Base-by-base conservation (phyloP, 2,888 invertebrate genomes). In the Synanthedon andrenaeformis region DNA sequence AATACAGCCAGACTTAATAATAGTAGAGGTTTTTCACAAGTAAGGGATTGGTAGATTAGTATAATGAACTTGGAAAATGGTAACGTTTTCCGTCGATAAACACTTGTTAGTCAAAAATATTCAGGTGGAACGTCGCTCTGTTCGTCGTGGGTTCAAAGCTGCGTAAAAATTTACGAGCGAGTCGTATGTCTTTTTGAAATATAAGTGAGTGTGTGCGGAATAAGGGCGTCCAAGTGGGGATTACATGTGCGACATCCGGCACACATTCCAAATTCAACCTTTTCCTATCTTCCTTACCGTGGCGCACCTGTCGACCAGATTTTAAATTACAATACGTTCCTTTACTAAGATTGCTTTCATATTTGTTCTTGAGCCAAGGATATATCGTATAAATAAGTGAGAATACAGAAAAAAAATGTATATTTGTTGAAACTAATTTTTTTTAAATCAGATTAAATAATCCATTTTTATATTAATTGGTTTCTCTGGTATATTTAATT, bases 111-210 rank as follows among this genome's bases (percentile, higher is more conserved):
- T 53, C 62, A 63, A 69, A 72, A 74, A 72, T 72, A 69, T 72
- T 69, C 62, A 55, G 59, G 57, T 55, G 62, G 62, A 45, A 45
- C 45, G 62, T 61, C 61, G 62, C 59, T 51, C 59, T 10, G 54
- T 65, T 64, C 57, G 62, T 61, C 61, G 61, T 58, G 59, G 64
- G 70, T 72, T 76, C 70, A 74, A 74, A 79, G 67, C 74, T 70
- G 71, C 69, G 74, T 74, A 73, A 76, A 76, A 76, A 79, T 80
- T 73, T 79, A 79, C 73, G 77, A 68, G 63, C 62, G 60, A 66
- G 70, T 74, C 75, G 70, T 76, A 53, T 53, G 56, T 56, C 54
- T 72, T 70, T 58, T 61, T 59, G 68, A 69, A 72, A 76, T 71
- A 69, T 67, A 69, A 65, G 63, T 61, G 59, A 61, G 62, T 62